Base-by-base conservation (phyloP, 1,140 invertebrate species). In the Calephelis virginiensis region DNA sequence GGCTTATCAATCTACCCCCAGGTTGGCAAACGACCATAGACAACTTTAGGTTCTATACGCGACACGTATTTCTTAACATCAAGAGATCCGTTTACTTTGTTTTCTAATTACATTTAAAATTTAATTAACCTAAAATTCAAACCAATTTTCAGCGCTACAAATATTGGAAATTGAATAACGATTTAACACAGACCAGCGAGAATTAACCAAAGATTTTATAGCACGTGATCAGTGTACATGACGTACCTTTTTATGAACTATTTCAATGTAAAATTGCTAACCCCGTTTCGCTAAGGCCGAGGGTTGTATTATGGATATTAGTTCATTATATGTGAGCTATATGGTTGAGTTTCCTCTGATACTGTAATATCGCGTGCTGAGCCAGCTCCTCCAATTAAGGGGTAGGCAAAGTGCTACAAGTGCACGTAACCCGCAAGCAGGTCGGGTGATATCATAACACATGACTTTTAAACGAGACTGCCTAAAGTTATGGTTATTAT, bases 371-470 rank as follows among this genome's bases (percentile, higher is more conserved):
- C 73, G 80, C 79, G 80, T 85, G 82, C 72, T 71, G 63, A 70
- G 68, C 71, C 78, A 75, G 69, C 75, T 76, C 72, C 80, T 81
- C 78, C 80, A 83, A 87, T 87, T 84, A 86, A 85, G 83, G 75
- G 80, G 77, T 75, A 78, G 78, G 80, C 72, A 80, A 81, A 82
- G 80, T 79, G 76, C 77, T 74, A 80, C 75, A 74, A 82, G 77
- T 81, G 74, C 81, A 82, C 77, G 76, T 81, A 81, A 83, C 81
- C 80, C 75, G 75, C 80, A 81, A 83, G 82, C 81, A 85, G 78
- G 80, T 76, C 76, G 71, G 47, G 71, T 81, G 75, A 81, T 82
- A 85, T 85, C 78, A 85, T 80, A 84, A 77, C 76, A 78, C 72
- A 78, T 68, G 73, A 78, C 71, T 85, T 82, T 82, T 73, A 81